These are phyloP conservation scores for Coregonus sp. DNA, from an alignment of 2,797 vertebrate genomes.

Conservation along the genomic window DNA sequence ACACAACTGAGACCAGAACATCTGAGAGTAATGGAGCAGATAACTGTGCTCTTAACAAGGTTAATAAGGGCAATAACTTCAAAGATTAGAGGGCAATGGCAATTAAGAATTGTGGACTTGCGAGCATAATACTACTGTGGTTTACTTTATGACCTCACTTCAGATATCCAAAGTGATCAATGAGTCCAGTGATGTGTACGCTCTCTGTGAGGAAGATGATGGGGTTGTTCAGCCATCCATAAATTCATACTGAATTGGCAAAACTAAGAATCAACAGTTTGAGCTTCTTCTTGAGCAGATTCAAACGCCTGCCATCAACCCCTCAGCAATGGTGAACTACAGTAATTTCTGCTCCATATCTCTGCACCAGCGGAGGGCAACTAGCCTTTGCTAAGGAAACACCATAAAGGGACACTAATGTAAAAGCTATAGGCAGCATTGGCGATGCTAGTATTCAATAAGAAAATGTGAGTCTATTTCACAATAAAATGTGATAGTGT, in stretches of 20 bases:
- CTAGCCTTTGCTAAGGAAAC: neutral
- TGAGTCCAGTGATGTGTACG: neutral
- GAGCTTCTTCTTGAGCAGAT: neutral
- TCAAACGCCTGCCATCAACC: neutral
- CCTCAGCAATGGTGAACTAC: neutral
- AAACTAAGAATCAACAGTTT: neutral
- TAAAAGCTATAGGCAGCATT: conserved; percentile 14
- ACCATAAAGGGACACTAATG: conserved; percentile 15
- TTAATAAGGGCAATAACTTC: neutral
- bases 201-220: neutral
- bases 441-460: conserved; percentile 6
- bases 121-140: neutral
- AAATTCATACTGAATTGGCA: neutral
- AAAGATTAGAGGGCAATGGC: neutral
- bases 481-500: conserved; percentile 12
- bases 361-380: neutral
- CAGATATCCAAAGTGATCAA: neutral
- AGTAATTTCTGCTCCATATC: neutral
- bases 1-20: conserved; percentile 11
- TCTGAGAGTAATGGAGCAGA: conserved; percentile 2
- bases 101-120: neutral
- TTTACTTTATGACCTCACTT: neutral
- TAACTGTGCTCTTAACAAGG: conserved; percentile 13
- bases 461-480: too few relatives aligned
- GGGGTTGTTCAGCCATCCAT: neutral